Base-by-base conservation (phyloP, 2,797 vertebrate species). In the Gymnopithys bicolor region DNA sequence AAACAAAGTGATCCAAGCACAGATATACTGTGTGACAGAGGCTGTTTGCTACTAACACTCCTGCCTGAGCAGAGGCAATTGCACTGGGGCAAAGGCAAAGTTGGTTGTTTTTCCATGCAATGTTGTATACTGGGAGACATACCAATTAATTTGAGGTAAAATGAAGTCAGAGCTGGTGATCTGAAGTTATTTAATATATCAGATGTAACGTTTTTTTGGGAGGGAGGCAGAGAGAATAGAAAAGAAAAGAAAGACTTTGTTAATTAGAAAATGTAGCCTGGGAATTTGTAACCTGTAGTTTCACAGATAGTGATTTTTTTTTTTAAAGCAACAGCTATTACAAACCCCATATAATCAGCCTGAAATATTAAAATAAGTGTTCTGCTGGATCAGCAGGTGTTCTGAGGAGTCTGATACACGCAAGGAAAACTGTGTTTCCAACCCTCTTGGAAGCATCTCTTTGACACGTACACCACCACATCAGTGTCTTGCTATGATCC, bases 371-470 rank as follows among this genome's bases (percentile, higher is more conserved):
- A 71, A 91, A 82, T 10, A 33, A 13, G 71, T 84, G 73, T 95
- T 96, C 91, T 97, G 63, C 76, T 96, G 92, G 63, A 84, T 96
- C 91, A 94, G 55, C 93, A 96, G 94, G 92, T 95, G 93, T 96
- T 96, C 74, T 52, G 56, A 48, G 68, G 35, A 32, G 28, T 84
- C 75, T 89, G 87, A 76, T 79, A 67, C 49, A 71, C 30, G 35
- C 53, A 51, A 64, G 82, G 52, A 88, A 43, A 68, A 11, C 55
- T 77, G 41, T 71, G 88, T 95, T 95, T 96, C 92, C 76, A 90
- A 81, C 52, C 39, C 21, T 74, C 66, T 80, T 0, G 1, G 87
- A 79, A 81, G 37, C 43, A 74, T 96, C 83, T 96, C 78, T 92
- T 68, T 83, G 78, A 84, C 80, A 32, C 32, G 16, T 15, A 10